phyloP scores from a whole-genome alignment of 2,888 invertebrate species.

The Leucophora obtusa region DNA sequence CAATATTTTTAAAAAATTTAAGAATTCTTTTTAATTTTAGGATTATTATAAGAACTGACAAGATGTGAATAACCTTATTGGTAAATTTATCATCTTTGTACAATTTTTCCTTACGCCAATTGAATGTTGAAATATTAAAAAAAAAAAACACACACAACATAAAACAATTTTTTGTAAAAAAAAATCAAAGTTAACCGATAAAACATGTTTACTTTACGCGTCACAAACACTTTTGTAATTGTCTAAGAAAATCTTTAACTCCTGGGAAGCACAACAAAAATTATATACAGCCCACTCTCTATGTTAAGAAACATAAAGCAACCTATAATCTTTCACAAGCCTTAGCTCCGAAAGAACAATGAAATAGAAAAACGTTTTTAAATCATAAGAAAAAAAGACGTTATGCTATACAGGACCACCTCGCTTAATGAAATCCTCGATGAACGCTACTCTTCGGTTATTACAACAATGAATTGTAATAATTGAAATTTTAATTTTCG shows the following conservation, averaged over 20 bases:
- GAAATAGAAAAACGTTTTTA: background rate
- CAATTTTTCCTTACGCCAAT: slow-evolving; percentile 3
- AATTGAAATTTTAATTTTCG: no score
- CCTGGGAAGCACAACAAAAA: background rate
- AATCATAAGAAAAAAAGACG: slow-evolving; percentile 3
- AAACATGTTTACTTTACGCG: slow-evolving; percentile 17
- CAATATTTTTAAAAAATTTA: no score
- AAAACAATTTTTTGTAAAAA: slow-evolving; percentile 9
- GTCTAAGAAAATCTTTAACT: slow-evolving; percentile 24
- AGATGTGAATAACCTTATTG: background rate
- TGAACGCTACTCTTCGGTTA: no score
- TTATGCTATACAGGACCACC: background rate
- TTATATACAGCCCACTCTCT: slow-evolving; percentile 14
- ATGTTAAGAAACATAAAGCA: slow-evolving; percentile 4
- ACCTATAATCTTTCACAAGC: slow-evolving; percentile 2
- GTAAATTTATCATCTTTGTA: background rate
- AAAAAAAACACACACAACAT: no score
- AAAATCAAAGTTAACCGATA: slow-evolving; percentile 36
- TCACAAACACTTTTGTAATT: slow-evolving; percentile 19
- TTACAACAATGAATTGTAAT: no score
- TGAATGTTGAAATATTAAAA: background rate
- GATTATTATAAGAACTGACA: no score
- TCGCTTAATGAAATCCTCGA: no score
- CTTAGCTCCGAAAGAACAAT: background rate
- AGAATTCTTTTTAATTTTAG: no score